Percentiles rank a stretch among this genome's conserved stretches.
phyloP scores from a whole-genome alignment of 2,113 vertebrate species.

The Ploceus nigricollis region DNA sequence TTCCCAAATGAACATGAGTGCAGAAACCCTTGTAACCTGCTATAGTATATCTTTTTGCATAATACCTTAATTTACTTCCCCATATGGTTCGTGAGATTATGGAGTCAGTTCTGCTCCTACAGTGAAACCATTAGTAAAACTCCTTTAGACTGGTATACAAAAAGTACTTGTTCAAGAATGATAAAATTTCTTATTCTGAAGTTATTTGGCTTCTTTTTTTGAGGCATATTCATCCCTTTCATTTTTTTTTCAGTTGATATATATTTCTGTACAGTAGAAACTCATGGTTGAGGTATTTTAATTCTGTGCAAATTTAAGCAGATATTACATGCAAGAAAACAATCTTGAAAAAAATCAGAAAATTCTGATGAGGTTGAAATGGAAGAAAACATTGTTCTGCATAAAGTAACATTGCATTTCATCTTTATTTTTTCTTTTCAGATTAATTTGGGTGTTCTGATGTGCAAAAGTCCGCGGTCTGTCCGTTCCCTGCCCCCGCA shows the following conservation, averaged over 20 bases:
- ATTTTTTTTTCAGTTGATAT: not conserved
- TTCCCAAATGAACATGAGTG: not conserved
- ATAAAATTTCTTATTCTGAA: not conserved
- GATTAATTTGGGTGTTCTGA: not conserved
- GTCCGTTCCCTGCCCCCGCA: rapidly evolving
- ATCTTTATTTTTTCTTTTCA: not conserved
- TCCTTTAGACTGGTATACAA: not conserved
- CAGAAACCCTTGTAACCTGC: not conserved
- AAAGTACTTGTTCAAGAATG: not conserved
- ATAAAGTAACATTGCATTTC: not conserved
- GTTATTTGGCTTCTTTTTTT: not conserved
- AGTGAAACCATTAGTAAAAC: not conserved
- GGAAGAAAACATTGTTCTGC: not conserved
- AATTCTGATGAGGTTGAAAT: not conserved
- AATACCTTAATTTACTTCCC: not conserved
- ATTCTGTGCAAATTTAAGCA: not conserved
- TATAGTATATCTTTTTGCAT: not conserved
- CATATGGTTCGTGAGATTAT: not conserved
- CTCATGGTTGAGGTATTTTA: not conserved
- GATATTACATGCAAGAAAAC: not conserved
- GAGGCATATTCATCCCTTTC: not conserved
- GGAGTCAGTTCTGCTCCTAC: not conserved
- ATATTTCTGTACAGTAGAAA: not conserved
- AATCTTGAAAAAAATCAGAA: not conserved
- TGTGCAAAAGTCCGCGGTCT: not conserved